A percentile compares a stretch with the other conserved stretches of the same genome.
phyloP scores from a whole-genome alignment of 2,888 invertebrate species.

The Melanargia galathea region DNA sequence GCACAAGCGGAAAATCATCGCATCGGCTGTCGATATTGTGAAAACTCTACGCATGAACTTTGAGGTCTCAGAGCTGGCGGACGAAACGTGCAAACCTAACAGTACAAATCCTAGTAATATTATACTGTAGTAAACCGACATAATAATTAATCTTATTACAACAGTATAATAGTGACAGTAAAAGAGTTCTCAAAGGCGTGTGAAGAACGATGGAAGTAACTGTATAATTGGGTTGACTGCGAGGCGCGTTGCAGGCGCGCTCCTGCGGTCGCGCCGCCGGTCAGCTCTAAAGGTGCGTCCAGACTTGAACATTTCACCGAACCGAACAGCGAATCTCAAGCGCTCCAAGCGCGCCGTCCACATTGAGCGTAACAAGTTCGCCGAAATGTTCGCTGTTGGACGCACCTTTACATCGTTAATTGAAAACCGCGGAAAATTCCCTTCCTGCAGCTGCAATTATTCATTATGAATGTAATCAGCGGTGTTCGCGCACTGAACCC shows the following conservation, averaged over 20 bases:
- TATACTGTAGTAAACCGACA: no score
- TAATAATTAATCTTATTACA: no score
- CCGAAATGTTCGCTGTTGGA: no score
- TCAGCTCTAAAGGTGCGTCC: no score
- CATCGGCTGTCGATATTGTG: constrained; percentile 7
- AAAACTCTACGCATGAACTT: constrained; percentile 5
- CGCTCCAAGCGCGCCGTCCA: no score
- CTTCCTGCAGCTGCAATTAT: constrained; percentile 1
- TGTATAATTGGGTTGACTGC: background rate
- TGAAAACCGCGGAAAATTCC: constrained; percentile 20
- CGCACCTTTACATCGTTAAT: background rate
- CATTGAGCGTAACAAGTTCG: no score
- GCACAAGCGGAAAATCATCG: constrained; percentile 13
- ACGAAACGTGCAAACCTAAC: background rate
- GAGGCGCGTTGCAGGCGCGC: background rate
- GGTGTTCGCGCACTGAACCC: background rate
- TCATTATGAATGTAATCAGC: constrained; percentile 19
- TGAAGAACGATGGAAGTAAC: no score
- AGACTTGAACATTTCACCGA: no score
- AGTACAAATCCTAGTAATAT: no score
- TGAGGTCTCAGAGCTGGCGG: background rate
- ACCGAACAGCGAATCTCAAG: no score
- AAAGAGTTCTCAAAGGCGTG: no score
- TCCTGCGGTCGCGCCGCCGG: background rate
- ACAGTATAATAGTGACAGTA: no score